phyloP scores from a whole-genome alignment of 23 tunicate species.

The Clavelina lepadiformis region DNA sequence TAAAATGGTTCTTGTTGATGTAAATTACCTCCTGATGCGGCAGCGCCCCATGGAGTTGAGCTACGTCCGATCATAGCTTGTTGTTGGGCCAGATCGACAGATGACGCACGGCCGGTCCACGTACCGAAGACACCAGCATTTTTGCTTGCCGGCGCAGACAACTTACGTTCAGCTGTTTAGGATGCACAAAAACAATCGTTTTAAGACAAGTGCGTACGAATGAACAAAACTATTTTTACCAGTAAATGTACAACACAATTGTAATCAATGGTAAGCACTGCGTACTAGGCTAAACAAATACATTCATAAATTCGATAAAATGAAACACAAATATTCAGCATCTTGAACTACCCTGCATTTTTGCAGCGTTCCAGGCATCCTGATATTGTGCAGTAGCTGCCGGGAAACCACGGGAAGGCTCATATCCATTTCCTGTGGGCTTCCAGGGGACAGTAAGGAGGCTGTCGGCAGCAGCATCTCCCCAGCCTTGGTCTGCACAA shows the following conservation, averaged over 20 bases:
- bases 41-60: constrained; percentile 1
- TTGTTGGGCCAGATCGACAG: constrained; percentile 17
- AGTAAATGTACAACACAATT: no score
- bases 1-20: no score
- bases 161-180: constrained; percentile 10
- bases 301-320: not conserved
- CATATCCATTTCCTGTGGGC: constrained; percentile 52
- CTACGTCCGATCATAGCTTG: constrained; percentile 5
- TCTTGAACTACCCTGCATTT: constrained; percentile 63
- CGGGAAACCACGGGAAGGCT: constrained; percentile 35
- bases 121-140: constrained; percentile 9
- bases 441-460: constrained; percentile 67
- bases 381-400: constrained; percentile 17
- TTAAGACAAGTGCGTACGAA: no score
- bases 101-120: constrained; percentile 27
- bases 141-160: constrained; percentile 1
- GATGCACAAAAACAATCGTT: no score
- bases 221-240: no score
- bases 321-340: no score
- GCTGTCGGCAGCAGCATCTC: constrained; percentile 42
- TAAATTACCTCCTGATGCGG: not conserved
- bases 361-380: constrained; percentile 43
- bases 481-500: constrained; percentile 54
- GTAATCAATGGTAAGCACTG: no score
- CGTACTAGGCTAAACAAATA: not conserved